Base-by-base conservation (phyloP, 2,888 invertebrate species). In the Osedax fenrisi region DNA sequence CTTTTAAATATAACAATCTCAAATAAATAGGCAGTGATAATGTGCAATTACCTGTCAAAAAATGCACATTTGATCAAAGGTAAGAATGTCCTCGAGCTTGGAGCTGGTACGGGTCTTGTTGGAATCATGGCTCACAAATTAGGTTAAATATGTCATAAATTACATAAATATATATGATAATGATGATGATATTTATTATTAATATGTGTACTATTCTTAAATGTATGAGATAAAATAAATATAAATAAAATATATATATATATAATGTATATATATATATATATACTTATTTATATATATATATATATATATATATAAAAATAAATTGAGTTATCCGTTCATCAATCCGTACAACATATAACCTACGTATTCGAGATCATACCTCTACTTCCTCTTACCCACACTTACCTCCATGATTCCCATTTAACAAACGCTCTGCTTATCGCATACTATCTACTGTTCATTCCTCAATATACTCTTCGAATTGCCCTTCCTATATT, bases 21-120 rank as follows among this genome's bases (percentile, higher is more conserved):
- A n/a, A n/a, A n/a, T n/a, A n/a, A n/a, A 13, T 77, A 84, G 84
- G 84, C 84, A 17, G 78, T 83, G 23, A 81, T 83, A 5, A 77
- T 83, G 22, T 79, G 81, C 68, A 79, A 81, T 73, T 83, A 82
- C 75, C 73, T 83, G 26, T 79, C 80, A 27, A 64, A 77, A 26
- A 76, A 81, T 71, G 69, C 77, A 21, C 74, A 80, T n/a, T 27
- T 80, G 21, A 77, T 83, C 62, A 67, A 73, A 2, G 79, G 77
- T 2, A 81, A 81, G 71, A 76, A 56, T n/a, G 79, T 83, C 2
- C 76, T 84, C 59, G 84, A 84, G 76, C 80, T 84, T 2, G 84
- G 84, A 62, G 81, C 84, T 23, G 84, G 84, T 5, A 83, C 83
- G 17, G 84, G 84, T 10, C 75, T 84, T 25, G 81, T 81, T 21